phyloP scores from a whole-genome alignment of 1,140 invertebrate genomes.

The Chironomus tepperi region DNA sequence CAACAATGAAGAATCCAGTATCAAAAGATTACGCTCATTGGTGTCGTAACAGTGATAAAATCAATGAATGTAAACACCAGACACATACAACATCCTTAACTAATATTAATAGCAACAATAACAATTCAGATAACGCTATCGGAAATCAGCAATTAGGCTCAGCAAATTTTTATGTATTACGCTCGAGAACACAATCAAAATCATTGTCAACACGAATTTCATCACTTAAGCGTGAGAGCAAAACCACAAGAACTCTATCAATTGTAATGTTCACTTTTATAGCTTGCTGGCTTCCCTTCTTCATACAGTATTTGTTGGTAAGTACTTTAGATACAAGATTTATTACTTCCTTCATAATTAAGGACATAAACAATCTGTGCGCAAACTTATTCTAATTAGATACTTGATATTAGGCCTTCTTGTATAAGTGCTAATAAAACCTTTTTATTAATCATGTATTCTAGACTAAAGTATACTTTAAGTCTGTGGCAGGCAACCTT shows the following conservation, averaged over 20 bases:
- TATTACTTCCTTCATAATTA: too few species aligned
- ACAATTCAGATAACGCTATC: not conserved
- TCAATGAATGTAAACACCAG: not conserved
- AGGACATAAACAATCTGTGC: too few species aligned
- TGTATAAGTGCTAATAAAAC: too few species aligned
- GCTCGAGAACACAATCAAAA: constrained; percentile 17
- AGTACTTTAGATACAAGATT: constrained; percentile 36
- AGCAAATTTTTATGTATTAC: not conserved
- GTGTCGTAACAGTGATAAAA: not conserved
- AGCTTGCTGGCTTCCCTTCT: constrained; percentile 84
- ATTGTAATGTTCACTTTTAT: constrained; percentile 89
- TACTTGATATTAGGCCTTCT: too few species aligned
- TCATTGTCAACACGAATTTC: constrained; percentile 45
- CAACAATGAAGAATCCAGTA: not conserved
- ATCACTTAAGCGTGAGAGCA: constrained; percentile 64
- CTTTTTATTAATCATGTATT: too few species aligned
- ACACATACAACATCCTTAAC: not conserved
- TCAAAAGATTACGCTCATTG: not conserved
- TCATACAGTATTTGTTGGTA: constrained; percentile 72
- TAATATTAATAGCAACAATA: not conserved
- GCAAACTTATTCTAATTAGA: too few species aligned
- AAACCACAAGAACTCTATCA: constrained; percentile 79
- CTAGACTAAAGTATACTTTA: too few species aligned
- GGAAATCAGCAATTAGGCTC: not conserved
- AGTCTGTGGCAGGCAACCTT: too few species aligned